Base-by-base conservation (phyloP, 2,888 invertebrate species). In the Agrochola lota region DNA sequence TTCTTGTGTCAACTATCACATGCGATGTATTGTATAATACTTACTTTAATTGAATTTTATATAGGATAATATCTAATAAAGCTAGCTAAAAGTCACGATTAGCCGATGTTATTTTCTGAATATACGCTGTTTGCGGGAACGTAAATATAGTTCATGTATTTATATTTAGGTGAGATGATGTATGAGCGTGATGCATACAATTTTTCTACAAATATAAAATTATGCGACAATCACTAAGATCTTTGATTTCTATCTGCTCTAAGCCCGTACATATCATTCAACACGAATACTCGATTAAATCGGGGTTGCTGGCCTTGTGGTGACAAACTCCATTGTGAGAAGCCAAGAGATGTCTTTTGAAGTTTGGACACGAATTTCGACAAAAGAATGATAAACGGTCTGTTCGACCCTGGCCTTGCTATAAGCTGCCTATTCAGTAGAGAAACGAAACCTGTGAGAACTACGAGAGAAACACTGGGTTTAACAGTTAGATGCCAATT, bases 91-190 rank as follows among this genome's bases (percentile, higher is more conserved):
- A 95, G 93, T 95, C 94, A 92, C 94, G 93, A 95, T 95, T 96
- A 96, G 96, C 95, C 94, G 95, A 96, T 96, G 96, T 96, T 96
- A 96, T 96, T 95, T 96, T 96, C 94, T 94, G 94, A 95, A 95
- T 95, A 94, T 94, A 94, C 95, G 94, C 95, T 93, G 93, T 95
- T 94, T 94, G 95, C 94, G 93, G 89, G 91, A 90, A 92, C 92
- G 92, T 94, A 94, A 92, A 93, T 91, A 93, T 80, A 85, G 92
- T 92, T 93, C 91, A 93, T 95, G 95, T 96, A 96, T 96, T 96
- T 96, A 96, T 95, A 95, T 95, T 95, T 94, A 95, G 88, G 91
- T 91, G 92, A 93, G 94, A 92, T 89, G 96, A 95, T 76, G 96
- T 89, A 96, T 95, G 96, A 93, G 94, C 92, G 96, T 83, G 92